Percentiles rank a stretch among this genome's conserved stretches.
Evolutionary conservation across 1,140 invertebrate species (phyloP).

Genomic region (Oryctes rhinoceros): DNA sequence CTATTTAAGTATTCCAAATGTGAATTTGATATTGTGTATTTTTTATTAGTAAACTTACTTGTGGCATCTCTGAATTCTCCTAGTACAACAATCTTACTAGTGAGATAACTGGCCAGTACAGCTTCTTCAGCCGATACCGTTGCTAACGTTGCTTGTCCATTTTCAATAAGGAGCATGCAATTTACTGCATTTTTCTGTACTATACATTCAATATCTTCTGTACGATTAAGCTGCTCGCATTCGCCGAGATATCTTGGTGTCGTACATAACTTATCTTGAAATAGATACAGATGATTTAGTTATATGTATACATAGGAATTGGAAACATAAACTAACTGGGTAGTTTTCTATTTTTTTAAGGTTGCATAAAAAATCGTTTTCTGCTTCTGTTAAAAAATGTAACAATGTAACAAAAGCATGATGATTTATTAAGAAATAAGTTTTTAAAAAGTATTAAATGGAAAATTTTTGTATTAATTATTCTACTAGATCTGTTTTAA

Average conservation of each 20-base stretch:
- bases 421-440: no score
- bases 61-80: slow-evolving; percentile 45
- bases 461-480: no score
- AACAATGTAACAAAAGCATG: no score
- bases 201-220: not conserved
- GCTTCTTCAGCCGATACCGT: slow-evolving; percentile 49
- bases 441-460: no score
- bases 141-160: slow-evolving; percentile 45
- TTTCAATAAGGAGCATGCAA: slow-evolving; percentile 50
- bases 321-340: not conserved
- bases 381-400: no score
- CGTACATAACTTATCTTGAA: slow-evolving; percentile 4
- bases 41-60: not conserved
- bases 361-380: no score
- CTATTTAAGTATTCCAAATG: not conserved
- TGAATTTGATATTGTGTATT: not conserved
- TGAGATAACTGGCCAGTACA: slow-evolving; percentile 4
- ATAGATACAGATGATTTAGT: not conserved
- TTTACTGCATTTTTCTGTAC: not conserved
- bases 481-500: no score
- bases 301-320: not conserved
- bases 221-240: not conserved
- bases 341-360: not conserved
- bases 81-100: slow-evolving; percentile 45
- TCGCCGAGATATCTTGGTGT: not conserved